A percentile compares a stretch with the other conserved stretches of the same genome.
These are phyloP conservation scores for Struthidea cinerea DNA, from an alignment of 2,113 vertebrate genomes.

Conservation along the genomic window DNA sequence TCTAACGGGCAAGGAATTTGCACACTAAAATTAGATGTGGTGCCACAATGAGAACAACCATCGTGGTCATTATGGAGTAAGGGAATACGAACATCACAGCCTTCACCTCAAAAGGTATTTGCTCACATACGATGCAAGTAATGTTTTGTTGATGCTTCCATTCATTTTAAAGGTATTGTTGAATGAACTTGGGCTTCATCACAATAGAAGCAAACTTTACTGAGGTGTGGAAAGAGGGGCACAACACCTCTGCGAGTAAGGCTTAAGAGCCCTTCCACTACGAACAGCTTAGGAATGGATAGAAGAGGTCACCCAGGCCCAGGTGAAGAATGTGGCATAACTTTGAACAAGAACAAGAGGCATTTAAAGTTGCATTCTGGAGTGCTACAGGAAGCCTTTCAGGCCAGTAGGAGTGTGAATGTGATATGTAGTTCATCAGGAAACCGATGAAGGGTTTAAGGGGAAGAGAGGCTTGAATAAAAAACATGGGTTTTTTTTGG, in stretches of 20 bases:
- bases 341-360: neutral
- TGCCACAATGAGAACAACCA: neutral
- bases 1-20: neutral
- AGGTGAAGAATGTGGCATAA: neutral
- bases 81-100: neutral
- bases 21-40: constrained; percentile 1
- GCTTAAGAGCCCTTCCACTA: neutral
- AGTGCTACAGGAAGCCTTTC: neutral
- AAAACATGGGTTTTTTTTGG: neutral
- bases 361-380: neutral
- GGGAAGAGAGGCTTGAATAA: neutral
- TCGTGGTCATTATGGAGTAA: neutral
- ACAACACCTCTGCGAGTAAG: neutral
- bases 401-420: neutral
- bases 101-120: neutral
- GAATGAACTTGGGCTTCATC: neutral
- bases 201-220: neutral
- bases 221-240: neutral
- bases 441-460: neutral
- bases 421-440: neutral
- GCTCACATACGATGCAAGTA: neutral
- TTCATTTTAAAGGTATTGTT: neutral
- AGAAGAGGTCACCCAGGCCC: neutral
- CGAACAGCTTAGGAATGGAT: rapidly evolving
- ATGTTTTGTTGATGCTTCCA: neutral